Evolutionary conservation across 2,113 vertebrate species (phyloP), one percentile per base, ranked within the genome.

Genomic region (Hepsetus odoe): DNA sequence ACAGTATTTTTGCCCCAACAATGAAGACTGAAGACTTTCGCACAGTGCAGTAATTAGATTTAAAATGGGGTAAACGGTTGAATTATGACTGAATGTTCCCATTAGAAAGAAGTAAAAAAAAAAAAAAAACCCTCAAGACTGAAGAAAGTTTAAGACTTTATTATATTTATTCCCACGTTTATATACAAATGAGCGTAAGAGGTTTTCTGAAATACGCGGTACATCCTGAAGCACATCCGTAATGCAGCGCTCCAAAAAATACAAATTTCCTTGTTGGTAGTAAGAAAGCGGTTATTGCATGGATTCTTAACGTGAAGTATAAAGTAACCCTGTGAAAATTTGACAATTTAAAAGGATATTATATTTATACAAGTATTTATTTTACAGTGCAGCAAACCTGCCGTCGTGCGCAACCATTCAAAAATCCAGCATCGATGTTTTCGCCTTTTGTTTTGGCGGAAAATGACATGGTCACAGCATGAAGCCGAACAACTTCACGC

Each of bases 161-260:
- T 76, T 81, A 7, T 33, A 12, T 24, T 6, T 40, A 96, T 96
- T 97, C 97, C 32, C n/a, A 66, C 59, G 30, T 9, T 30, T 18
- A 13, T 24, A 55, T 24, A 55, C 51, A 55, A 87, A 56, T 87
- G 91, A 42, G 87, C 89, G 14, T 55, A 11, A 24, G 9, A 13
- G 20, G 3, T 22, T 53, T n/a, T 53, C 18, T 53, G n/a, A 5
- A 8, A 2, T n/a, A 20, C 5, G 49, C 22, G 49, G 49, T 53
- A 53, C 49, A 53, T 20, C 22, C 49, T 16, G 49, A 20, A 53
- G 49, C 49, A 53, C 18, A 8, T 49, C 3, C 4, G 8, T 6
- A 22, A 5, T 22, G 22, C 18, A n/a, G 5, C 22, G 20, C 49
- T n/a, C 49, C n/a, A 20, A 5, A 7, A 1, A 16, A 49, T 44